Percentiles rank a stretch among this genome's conserved stretches.
These are phyloP conservation scores for Drosophila austrosaltans DNA, from an alignment of 2,888 invertebrate species.

Conservation along the genomic window DNA sequence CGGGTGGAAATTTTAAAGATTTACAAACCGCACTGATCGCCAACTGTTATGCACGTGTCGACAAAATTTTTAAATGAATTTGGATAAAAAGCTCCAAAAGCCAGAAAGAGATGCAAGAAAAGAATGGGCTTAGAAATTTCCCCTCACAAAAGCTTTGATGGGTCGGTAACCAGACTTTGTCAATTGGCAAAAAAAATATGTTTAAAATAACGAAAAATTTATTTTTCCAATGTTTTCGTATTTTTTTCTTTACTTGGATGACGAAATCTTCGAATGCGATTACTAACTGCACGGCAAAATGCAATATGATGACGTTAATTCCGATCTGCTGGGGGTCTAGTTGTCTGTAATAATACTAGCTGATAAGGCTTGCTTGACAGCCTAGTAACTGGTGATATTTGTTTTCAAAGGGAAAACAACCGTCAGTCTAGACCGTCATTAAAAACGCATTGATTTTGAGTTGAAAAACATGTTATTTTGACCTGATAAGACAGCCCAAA, in stretches of 20 bases:
- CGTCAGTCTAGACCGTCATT: constrained; percentile 51
- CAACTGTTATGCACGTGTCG: constrained; percentile 41
- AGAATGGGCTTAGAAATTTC: constrained; percentile 49
- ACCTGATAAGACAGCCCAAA: constrained; percentile 56
- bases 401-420: constrained; percentile 41
- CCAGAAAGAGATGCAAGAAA: constrained; percentile 21
- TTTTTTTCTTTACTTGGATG: constrained; percentile 52
- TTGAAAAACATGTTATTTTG: constrained; percentile 76
- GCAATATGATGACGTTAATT: constrained; percentile 61
- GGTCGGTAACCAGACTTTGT: constrained; percentile 19
- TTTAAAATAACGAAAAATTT: background rate
- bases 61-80: constrained; percentile 9
- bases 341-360: constrained; percentile 27
- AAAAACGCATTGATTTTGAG: constrained; percentile 42
- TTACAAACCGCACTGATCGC: constrained; percentile 1
- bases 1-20: background rate
- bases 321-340: constrained; percentile 47
- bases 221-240: background rate
- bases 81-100: constrained; percentile 49
- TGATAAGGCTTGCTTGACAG: constrained; percentile 52
- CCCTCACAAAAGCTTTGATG: constrained; percentile 15
- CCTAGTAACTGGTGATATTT: constrained; percentile 53
- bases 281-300: constrained; percentile 41
- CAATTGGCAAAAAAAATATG: background rate
- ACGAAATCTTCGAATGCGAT: constrained; percentile 60